Base-by-base conservation (phyloP, 2,888 invertebrate species). In the Leptogaster cylindrica region DNA sequence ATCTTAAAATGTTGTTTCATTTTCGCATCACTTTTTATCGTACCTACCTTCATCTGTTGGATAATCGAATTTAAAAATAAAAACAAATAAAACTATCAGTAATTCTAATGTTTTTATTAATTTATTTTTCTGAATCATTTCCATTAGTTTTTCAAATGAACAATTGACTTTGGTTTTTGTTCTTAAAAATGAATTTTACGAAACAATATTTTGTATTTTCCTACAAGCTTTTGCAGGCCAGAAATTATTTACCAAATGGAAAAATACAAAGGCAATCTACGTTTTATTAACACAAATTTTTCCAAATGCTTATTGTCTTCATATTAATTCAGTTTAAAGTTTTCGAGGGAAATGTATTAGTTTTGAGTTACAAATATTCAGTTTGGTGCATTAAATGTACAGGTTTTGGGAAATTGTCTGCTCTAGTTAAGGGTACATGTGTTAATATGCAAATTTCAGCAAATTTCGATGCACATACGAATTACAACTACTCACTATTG, bases 301-400 rank as follows among this genome's bases (percentile, higher is more conserved):
- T 16, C 41, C 12, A 41, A 41, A 14, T 41, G 12, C 10, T 41
- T 41, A 41, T 41, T 41, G 41, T 41, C 41, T 31, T 12, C 41
- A 41, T 18, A 18, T 7, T 41, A 18, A 18, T 7, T 16, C 18
- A 18, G 6, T 14, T 41, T 14, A 12, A 39, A 39, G 14, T 12
- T 12, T 10, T 39, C 14, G 3, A 10, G 3, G 14, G 14, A 10
- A 39, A 39, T 12, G 39, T 10, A 12, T 4, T 39, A 39, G n/a
- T 39, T 41, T 12, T 41, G 41, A 41, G 41, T 41, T 41, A 41
- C 41, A 41, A 41, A 14, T 41, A 39, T n/a, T n/a, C n/a, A n/a
- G n/a, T n/a, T n/a, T n/a, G n/a, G n/a, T n/a, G n/a, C n/a, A n/a
- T n/a, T n/a, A n/a, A n/a, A n/a, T n/a, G n/a, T n/a, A n/a, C n/a